phyloP scores from a whole-genome alignment of 2,888 invertebrate genomes.

The Prenolepis imparis region DNA sequence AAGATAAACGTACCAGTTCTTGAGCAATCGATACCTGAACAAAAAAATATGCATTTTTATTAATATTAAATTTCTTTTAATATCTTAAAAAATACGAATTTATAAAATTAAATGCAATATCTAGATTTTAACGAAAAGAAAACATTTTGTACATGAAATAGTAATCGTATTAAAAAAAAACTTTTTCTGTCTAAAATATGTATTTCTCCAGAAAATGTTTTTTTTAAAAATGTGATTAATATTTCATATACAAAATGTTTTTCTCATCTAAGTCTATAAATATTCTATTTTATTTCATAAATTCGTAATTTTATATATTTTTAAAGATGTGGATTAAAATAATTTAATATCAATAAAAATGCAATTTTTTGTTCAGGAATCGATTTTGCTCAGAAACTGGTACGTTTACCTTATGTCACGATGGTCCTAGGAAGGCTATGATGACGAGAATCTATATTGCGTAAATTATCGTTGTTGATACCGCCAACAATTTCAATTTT shows the following conservation, averaged over 20 bases:
- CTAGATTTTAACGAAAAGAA: neutral
- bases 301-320: too few species aligned
- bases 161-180: neutral
- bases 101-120: neutral
- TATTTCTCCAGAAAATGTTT: neutral
- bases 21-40: neutral
- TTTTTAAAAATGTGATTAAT: too few species aligned
- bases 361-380: neutral
- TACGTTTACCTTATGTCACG: neutral
- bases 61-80: neutral
- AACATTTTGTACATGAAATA: neutral
- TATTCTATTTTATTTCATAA: too few species aligned
- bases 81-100: neutral
- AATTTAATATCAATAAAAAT: neutral
- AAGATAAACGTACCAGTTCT: neutral
- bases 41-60: conserved; percentile 1
- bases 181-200: too few species aligned
- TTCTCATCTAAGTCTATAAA: too few species aligned
- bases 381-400: neutral
- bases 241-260: too few species aligned
- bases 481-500: conserved; percentile 49
- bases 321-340: too few species aligned
- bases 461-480: conserved; percentile 37
- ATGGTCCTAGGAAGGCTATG: conserved; percentile 44
- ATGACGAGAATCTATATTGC: conserved; percentile 50